Percentiles rank a stretch among this genome's conserved stretches.
Conservation (phyloP, 2,888 invertebrate species). For the Erebia aethiops region DNA sequence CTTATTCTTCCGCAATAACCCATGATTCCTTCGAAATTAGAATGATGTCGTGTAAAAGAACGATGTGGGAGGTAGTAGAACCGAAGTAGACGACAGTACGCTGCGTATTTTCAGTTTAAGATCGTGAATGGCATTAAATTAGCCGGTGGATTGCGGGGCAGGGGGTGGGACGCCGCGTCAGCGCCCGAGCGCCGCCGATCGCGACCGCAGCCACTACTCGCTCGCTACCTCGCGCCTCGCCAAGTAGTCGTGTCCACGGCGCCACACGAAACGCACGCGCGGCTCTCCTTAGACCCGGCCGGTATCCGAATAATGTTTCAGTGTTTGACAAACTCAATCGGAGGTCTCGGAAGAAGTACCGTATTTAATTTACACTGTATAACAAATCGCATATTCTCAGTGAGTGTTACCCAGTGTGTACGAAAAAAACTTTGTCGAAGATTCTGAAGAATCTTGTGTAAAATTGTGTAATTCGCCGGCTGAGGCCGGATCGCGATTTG, state of each 20-base stretch:
- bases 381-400: conserved; percentile 81
- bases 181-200: conserved; percentile 54
- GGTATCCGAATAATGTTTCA: conserved; percentile 83
- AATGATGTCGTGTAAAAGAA: conserved; percentile 27
- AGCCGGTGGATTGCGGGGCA: conserved; percentile 52
- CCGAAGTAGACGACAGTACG: conserved; percentile 44
- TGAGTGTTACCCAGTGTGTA: conserved; percentile 83
- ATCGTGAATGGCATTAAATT: conserved; percentile 70
- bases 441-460: conserved; percentile 83
- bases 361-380: conserved; percentile 80
- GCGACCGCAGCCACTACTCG: conserved; percentile 49
- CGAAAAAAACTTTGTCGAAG: conserved; percentile 83
- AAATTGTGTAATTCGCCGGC: conserved; percentile 81
- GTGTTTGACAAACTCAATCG: conserved; percentile 82
- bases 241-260: conserved; percentile 76
- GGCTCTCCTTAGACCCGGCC: conserved; percentile 77
- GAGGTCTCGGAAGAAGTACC: conserved; percentile 82
- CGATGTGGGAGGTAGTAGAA: conserved; percentile 36
- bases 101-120: conserved; percentile 71
- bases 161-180: conserved; percentile 52
- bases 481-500: conserved; percentile 76
- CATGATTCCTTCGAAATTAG: conserved; percentile 31
- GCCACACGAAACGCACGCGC: conserved; percentile 77
- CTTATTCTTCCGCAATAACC: conserved; percentile 43
- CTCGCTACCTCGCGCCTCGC: conserved; percentile 49